Percentiles rank a stretch among this genome's conserved stretches.
phyloP scores from a whole-genome alignment of 2,797 vertebrate species.

The Ceryle rudis region DNA sequence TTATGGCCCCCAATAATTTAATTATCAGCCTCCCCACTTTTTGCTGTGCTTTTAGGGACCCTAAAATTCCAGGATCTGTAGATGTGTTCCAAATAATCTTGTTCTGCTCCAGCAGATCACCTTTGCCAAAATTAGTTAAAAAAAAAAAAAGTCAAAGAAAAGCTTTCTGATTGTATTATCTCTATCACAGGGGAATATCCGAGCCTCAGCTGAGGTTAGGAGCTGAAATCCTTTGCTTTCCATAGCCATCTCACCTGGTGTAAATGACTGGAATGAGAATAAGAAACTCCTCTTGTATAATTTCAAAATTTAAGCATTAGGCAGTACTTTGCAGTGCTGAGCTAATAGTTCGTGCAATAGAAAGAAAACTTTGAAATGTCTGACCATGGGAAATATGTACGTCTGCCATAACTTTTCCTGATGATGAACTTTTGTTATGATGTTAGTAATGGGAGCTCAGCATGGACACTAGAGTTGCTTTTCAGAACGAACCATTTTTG shows the following conservation, averaged over 20 bases:
- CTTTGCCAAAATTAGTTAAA: not conserved
- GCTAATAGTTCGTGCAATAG: too few relatives aligned
- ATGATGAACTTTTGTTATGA: not conserved
- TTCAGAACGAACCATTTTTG: not conserved
- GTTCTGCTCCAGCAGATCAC: not conserved
- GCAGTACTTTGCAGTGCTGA: not conserved
- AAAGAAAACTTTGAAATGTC: not conserved
- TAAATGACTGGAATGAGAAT: not conserved
- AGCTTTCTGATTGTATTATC: not conserved
- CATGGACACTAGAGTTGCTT: rapidly evolving
- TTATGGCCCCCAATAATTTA: not conserved
- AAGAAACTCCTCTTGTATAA: not conserved
- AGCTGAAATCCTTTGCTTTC: not conserved
- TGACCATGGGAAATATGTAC: not conserved
- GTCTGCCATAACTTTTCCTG: not conserved
- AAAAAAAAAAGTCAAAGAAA: not conserved
- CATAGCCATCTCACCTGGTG: not conserved
- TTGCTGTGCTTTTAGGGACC: not conserved
- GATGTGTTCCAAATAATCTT: not conserved
- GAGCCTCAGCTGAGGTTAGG: not conserved
- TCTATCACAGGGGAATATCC: not conserved
- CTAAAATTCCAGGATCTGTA: not conserved
- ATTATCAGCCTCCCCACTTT: not conserved
- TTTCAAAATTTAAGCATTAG: not conserved
- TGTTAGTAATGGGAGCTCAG: not conserved